Evolutionary conservation across 2,113 vertebrate species (phyloP).

Genomic region (Epinephelus fuscoguttatus): DNA sequence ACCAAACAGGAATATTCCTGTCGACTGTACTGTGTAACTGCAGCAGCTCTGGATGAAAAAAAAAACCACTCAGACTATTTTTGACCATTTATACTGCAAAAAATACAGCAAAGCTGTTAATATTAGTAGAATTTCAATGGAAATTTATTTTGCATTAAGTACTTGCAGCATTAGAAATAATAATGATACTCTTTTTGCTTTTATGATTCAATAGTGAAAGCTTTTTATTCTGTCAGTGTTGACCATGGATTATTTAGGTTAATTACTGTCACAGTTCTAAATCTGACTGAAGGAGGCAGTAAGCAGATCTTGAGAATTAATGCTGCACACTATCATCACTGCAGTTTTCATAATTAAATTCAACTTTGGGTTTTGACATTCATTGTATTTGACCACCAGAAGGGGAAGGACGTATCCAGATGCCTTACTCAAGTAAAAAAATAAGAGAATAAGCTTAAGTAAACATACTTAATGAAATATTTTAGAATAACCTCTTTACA

Average conservation of each 20-base stretch:
- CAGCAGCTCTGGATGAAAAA: background rate
- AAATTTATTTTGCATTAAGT: background rate
- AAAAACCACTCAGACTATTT: background rate
- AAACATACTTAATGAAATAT: no score
- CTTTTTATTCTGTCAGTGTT: background rate
- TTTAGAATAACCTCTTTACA: background rate
- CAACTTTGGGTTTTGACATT: background rate
- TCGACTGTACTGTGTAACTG: background rate
- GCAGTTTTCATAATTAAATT: background rate
- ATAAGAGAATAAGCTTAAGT: background rate
- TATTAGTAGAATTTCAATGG: no score
- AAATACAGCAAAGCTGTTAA: background rate
- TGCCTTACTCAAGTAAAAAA: background rate
- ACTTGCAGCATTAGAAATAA: no score
- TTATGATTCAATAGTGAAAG: background rate
- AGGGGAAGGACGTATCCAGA: background rate
- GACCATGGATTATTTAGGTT: background rate
- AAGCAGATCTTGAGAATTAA: no score
- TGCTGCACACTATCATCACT: no score
- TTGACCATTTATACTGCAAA: background rate
- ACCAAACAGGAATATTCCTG: background rate
- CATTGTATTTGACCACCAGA: background rate
- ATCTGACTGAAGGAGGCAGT: background rate
- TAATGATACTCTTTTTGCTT: background rate
- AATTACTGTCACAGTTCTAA: background rate